A percentile compares a stretch with the other conserved stretches of the same genome.
These are phyloP conservation scores for Astatotilapia flaviijosephi DNA, from an alignment of 2,113 vertebrate genomes.

Conservation along the genomic window DNA sequence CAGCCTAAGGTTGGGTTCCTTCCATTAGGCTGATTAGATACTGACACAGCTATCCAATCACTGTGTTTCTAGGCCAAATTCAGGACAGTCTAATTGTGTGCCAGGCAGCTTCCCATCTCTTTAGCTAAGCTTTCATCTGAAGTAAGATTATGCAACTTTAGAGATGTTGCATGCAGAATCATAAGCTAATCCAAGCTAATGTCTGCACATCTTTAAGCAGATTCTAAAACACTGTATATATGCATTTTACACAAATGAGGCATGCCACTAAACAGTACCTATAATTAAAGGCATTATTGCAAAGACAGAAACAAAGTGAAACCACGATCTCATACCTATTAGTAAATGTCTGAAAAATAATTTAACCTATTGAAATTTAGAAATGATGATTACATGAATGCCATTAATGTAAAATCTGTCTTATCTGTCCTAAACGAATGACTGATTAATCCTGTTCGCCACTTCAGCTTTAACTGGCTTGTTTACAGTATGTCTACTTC, in stretches of 20 bases:
- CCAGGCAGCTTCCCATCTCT: background rate
- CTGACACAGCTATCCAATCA: background rate
- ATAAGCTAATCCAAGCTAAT: background rate
- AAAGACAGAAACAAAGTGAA: background rate
- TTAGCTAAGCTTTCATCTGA: background rate
- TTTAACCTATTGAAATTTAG: background rate
- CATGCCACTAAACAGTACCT: background rate
- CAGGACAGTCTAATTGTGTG: constrained; percentile 4
- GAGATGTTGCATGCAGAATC: background rate
- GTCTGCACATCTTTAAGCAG: background rate
- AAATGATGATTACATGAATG: background rate
- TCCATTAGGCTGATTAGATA: constrained; percentile 48
- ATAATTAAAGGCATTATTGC: background rate
- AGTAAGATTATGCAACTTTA: background rate
- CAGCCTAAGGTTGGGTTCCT: background rate
- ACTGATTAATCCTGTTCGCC: background rate
- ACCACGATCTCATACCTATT: background rate
- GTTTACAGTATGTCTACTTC: background rate
- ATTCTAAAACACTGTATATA: background rate
- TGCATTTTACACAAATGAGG: background rate
- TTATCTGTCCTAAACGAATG: background rate
- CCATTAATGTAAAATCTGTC: background rate
- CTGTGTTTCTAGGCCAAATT: constrained; percentile 13
- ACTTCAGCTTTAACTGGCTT: background rate
- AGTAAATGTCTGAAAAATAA: background rate